Conservation (phyloP, 2,888 invertebrate genomes). For the Cyrtodaria siliqua region DNA sequence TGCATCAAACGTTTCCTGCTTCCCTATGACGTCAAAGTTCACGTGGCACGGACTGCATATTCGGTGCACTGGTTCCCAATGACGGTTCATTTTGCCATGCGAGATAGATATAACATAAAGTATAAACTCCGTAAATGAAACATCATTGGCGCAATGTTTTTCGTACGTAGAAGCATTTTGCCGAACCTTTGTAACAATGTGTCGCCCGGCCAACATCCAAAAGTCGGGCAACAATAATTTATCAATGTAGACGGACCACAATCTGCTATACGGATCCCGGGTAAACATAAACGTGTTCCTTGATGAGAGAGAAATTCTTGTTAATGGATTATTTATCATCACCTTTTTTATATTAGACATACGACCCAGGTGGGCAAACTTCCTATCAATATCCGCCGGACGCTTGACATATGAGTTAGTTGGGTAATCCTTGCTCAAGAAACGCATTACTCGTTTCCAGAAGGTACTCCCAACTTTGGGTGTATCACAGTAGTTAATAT, state of each 20-base stretch:
- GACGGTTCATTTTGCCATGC: constrained; percentile 43
- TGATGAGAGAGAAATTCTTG: constrained; percentile 19
- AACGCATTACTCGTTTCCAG: constrained; percentile 51
- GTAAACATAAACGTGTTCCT: constrained; percentile 60
- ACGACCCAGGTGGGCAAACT: constrained; percentile 41
- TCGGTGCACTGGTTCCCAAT: constrained; percentile 49
- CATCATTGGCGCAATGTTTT: constrained; percentile 43
- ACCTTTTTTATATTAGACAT: constrained; percentile 13
- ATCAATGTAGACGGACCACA: constrained; percentile 69
- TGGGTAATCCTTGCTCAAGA: constrained; percentile 33
- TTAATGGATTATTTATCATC: constrained; percentile 1
- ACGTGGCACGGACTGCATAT: constrained; percentile 63
- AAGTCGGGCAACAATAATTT: constrained; percentile 67
- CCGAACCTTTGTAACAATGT: constrained; percentile 10
- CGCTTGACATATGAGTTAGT: constrained; percentile 1
- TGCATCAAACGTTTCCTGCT: constrained; percentile 56
- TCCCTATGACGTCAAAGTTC: constrained; percentile 58
- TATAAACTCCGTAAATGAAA: constrained; percentile 63
- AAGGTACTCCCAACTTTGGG: constrained; percentile 46
- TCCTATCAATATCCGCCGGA: constrained; percentile 57
- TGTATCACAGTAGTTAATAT: neutral
- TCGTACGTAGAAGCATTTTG: neutral
- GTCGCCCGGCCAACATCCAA: constrained; percentile 42
- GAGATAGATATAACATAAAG: constrained; percentile 26
- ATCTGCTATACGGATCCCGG: constrained; percentile 59